phyloP scores from a whole-genome alignment of 2,888 invertebrate species.

The Lysandra coridon region DNA sequence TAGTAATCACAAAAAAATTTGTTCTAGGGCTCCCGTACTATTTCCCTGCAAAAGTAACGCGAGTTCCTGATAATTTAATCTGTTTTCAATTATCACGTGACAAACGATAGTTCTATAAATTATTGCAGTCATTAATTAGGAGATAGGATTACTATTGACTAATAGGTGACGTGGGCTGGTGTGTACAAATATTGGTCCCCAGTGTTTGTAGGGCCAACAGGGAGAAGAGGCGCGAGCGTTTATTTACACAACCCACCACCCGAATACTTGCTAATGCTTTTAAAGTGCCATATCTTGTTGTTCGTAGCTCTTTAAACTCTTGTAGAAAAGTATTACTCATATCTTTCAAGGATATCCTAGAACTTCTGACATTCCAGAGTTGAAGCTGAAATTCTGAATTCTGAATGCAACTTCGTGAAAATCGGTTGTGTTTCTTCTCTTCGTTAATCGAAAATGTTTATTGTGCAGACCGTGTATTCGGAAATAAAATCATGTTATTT shows the following conservation, averaged over 20 bases:
- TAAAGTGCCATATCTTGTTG: background rate
- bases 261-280: background rate
- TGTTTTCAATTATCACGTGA: background rate
- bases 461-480: background rate
- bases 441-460: background rate
- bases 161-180: slow-evolving; percentile 4
- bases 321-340: background rate
- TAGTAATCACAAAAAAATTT: too few species aligned
- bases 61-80: too few species aligned
- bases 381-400: too few species aligned
- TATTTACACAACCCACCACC: background rate
- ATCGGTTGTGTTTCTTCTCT: background rate
- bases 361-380: background rate
- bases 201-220: slow-evolving; percentile 3
- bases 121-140: slow-evolving; percentile 1
- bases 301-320: background rate
- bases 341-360: background rate
- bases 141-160: slow-evolving; percentile 15
- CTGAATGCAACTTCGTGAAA: background rate
- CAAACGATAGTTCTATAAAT: background rate
- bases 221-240: background rate
- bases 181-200: background rate
- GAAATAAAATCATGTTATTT: background rate
- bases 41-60: too few species aligned
- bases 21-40: too few species aligned